Conservation (phyloP, 2,888 invertebrate species). For the Apodemia mormo region DNA sequence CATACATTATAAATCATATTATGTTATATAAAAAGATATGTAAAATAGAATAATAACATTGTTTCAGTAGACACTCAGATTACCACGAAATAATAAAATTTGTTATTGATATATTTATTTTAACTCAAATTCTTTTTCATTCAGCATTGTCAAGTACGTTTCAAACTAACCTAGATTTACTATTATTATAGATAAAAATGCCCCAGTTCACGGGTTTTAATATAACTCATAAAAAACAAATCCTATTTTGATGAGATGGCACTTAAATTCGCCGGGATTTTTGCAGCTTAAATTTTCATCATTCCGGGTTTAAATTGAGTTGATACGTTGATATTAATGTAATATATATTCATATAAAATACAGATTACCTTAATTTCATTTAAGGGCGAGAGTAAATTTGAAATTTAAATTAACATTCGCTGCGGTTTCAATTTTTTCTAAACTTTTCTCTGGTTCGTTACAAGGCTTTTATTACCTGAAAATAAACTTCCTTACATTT, state of each 20-base stretch:
- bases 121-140: neutral
- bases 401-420: no score
- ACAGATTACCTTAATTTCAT: neutral
- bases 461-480: no score
- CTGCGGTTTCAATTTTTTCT: no score
- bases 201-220: neutral
- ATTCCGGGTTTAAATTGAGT: neutral
- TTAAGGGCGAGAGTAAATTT: neutral
- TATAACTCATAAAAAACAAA: conserved; percentile 1
- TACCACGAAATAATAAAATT: no score
- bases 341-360: neutral
- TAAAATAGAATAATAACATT: no score
- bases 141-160: conserved; percentile 19
- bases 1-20: no score
- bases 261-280: neutral
- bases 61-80: no score
- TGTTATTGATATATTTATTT: no score
- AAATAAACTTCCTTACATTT: no score
- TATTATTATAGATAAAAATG: conserved; percentile 14
- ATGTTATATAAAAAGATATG: no score
- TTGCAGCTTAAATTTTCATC: conserved; percentile 10
- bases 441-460: no score
- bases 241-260: conserved; percentile 12
- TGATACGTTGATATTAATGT: neutral
- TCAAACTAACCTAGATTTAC: conserved; percentile 28